phyloP scores from a whole-genome alignment of 2,888 invertebrate genomes.

The Fragum whitleyi region DNA sequence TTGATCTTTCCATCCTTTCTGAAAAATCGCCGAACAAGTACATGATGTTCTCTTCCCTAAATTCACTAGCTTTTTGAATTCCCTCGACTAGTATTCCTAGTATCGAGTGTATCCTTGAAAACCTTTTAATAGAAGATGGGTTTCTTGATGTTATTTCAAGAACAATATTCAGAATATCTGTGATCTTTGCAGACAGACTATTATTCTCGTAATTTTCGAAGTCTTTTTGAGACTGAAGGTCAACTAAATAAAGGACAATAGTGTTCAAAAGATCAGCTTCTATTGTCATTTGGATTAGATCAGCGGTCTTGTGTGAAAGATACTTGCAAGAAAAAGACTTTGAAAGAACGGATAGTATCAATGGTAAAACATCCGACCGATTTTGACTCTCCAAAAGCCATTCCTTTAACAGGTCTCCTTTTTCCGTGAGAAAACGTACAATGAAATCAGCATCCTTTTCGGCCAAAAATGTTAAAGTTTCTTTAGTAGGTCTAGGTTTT shows the following conservation, averaged over 20 bases:
- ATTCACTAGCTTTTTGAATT: not conserved
- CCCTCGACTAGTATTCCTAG: slow-evolving; percentile 17
- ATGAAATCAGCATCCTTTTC: not conserved
- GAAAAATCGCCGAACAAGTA: not conserved
- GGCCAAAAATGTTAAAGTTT: not conserved
- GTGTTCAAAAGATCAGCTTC: slow-evolving; percentile 7
- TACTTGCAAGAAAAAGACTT: not conserved
- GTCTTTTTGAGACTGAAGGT: not conserved
- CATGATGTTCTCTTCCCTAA: slow-evolving; percentile 1
- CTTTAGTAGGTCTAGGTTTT: not conserved
- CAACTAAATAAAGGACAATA: slow-evolving; percentile 3
- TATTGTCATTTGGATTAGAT: not conserved
- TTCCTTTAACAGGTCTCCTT: not conserved
- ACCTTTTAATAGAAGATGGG: slow-evolving; percentile 20
- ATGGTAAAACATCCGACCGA: not conserved
- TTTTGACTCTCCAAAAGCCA: not conserved
- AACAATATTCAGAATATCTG: slow-evolving; percentile 12
- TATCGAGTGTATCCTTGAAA: slow-evolving; percentile 10
- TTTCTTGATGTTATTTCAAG: slow-evolving; percentile 24
- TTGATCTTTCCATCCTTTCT: not conserved
- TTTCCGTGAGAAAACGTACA: not conserved
- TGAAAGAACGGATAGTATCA: not conserved
- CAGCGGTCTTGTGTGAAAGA: slow-evolving; percentile 3
- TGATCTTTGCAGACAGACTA: not conserved
- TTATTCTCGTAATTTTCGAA: not conserved